Evolutionary conservation across 2,113 vertebrate genomes (phyloP), one percentile per base, ranked within the genome.

Genomic region (Peromyscus maniculatus): DNA sequence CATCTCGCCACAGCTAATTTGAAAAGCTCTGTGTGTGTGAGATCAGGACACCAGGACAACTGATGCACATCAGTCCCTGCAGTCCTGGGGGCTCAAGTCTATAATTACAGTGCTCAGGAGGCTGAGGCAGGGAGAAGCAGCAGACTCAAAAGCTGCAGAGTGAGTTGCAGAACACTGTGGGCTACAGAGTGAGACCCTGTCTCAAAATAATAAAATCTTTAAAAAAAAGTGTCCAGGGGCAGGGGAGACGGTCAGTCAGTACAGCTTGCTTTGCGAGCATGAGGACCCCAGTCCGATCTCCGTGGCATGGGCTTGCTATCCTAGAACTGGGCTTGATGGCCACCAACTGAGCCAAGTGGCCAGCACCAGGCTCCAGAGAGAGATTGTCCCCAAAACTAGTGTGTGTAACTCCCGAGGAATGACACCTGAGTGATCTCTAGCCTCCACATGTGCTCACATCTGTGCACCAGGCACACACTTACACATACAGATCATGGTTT

Each of bases 371-470:
- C 49, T 39, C 12, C 36, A 59, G 52, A 10, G 8, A 57, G 36
- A 74, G 87, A 71, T 1, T 55, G 46, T 71, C 46, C 71, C 31
- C 55, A 52, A 52, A 36, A 66, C 36, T 43, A 26, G 28, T 16
- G 46, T 36, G 9, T 36, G 13, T 55, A 33, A 13, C 11, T 24
- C 9, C 43, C 22, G 64, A 87, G 43, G 43, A 11, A 33, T 87
- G 62, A 49, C 16, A 33, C 62, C 83, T 67, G 31, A 26, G 21
- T 0, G 1, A n/a, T 49, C 36, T 10, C 7, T 26, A 33, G 7
- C 36, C 67, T 72, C 24, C 3, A 1, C 3, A 1, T 2, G 66
- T 0, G 11, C 28, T 33, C 86, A 55, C 21, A 16, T 4, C 24
- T 19, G 12, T 17, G 3, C 22, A 31, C 3, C 26, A 9, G 0